phyloP scores from a whole-genome alignment of 2,797 vertebrate genomes.

The Euthynnus affinis region DNA sequence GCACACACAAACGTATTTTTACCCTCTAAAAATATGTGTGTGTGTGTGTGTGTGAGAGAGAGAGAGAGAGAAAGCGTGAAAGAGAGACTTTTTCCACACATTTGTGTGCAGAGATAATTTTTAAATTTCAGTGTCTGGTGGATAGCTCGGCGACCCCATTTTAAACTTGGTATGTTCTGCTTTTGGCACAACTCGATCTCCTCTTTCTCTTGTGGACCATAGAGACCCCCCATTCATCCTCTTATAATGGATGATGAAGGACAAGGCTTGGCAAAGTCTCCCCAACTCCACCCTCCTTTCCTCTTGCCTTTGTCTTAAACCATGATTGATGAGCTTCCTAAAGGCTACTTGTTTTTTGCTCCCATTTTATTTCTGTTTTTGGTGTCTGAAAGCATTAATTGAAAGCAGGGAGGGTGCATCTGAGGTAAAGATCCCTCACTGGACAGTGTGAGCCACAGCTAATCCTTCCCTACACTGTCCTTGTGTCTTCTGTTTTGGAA shows the following conservation, averaged over 20 bases:
- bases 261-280: constrained; percentile 79
- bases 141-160: constrained; percentile 54
- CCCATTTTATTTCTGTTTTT: constrained; percentile 61
- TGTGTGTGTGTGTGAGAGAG: constrained; percentile 7
- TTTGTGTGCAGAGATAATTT: constrained; percentile 36
- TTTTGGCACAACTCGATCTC: constrained; percentile 61
- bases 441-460: constrained; percentile 39
- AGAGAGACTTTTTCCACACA: constrained; percentile 11
- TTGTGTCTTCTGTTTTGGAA: constrained; percentile 20
- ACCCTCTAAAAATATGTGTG: constrained; percentile 25
- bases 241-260: constrained; percentile 81
- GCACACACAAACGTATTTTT: constrained; percentile 26
- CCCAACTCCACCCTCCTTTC: constrained; percentile 74
- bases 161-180: constrained; percentile 49
- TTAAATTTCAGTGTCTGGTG: constrained; percentile 31
- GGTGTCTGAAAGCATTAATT: constrained; percentile 74
- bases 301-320: constrained; percentile 77
- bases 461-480: constrained; percentile 48
- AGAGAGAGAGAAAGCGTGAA: neutral
- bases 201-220: constrained; percentile 66
- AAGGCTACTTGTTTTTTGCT: constrained; percentile 77
- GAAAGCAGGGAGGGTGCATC: constrained; percentile 57
- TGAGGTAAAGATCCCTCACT: constrained; percentile 65
- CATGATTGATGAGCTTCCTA: constrained; percentile 86
- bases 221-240: constrained; percentile 76